phyloP scores from a whole-genome alignment of 2,797 vertebrate species.

The Pteronotus mesoamericanus region DNA sequence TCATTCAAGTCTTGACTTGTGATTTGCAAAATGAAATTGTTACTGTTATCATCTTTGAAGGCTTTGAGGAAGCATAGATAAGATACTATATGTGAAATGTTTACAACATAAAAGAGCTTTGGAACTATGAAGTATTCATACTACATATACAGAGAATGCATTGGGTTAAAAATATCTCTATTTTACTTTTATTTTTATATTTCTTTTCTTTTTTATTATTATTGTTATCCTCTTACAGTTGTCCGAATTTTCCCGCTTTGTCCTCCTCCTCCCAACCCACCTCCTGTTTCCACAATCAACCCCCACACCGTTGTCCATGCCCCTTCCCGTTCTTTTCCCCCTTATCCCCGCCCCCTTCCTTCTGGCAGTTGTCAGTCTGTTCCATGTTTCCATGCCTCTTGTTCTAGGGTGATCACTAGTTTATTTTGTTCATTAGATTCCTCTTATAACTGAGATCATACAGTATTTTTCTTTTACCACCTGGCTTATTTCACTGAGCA shows the following conservation, averaged over 20 bases:
- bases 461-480: not conserved
- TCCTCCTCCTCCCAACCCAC: not conserved
- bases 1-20: not conserved
- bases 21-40: not conserved
- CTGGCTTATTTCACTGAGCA: not conserved
- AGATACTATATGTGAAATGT: not conserved
- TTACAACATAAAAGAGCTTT: not conserved
- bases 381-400: not conserved
- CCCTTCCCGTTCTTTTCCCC: not conserved
- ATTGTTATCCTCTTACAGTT: not conserved
- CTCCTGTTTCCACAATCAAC: not conserved
- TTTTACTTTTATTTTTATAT: not conserved
- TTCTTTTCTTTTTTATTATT: not conserved
- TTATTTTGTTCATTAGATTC: not conserved
- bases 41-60: not conserved
- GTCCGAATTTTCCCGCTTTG: not conserved
- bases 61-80: not conserved
- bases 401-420: not conserved
- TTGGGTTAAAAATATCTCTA: not conserved
- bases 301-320: not conserved
- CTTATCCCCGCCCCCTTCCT: not conserved
- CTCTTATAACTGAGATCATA: not conserved
- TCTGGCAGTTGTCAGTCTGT: not conserved
- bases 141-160: not conserved
- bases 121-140: not conserved